A percentile compares a stretch with the other conserved stretches of the same genome.
These are phyloP conservation scores for Empidonax alnorum DNA, from an alignment of 2,113 vertebrate species.

Conservation along the genomic window DNA sequence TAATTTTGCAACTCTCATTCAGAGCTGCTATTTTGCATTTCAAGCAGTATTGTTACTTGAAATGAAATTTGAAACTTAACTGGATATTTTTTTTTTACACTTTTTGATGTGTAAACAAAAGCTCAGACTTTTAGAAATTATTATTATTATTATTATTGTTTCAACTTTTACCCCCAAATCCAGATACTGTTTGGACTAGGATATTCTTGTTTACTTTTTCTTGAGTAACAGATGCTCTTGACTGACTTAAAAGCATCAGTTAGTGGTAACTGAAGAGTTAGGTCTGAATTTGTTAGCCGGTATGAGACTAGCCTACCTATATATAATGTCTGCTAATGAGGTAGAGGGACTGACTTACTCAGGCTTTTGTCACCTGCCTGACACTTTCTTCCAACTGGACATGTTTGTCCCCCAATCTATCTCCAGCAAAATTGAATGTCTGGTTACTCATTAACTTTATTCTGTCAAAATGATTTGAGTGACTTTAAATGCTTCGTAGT, in stretches of 20 bases:
- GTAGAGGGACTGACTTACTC: not conserved
- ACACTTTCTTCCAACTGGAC: not conserved
- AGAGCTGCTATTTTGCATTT: not conserved
- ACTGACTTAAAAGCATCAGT: not conserved
- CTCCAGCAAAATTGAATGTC: not conserved
- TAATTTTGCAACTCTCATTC: slow-evolving; percentile 2
- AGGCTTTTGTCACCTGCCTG: not conserved
- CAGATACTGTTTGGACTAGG: not conserved
- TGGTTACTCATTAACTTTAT: slow-evolving; percentile 11
- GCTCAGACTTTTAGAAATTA: not conserved
- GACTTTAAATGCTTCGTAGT: not conserved
- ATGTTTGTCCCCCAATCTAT: not conserved
- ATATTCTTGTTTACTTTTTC: not conserved
- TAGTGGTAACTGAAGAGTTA: not conserved
- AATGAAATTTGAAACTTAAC: not conserved
- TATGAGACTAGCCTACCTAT: not conserved
- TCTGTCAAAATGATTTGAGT: not conserved
- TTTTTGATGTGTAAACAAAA: not conserved
- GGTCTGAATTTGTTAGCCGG: not conserved
- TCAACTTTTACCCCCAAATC: not conserved
- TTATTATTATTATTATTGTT: not conserved
- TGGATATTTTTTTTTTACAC: not conserved
- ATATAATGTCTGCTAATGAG: not conserved
- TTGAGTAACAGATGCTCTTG: not conserved
- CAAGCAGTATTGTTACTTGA: not conserved